These are phyloP conservation scores for Formicarius rufipectus DNA, from an alignment of 2,113 vertebrate genomes.

Conservation along the genomic window DNA sequence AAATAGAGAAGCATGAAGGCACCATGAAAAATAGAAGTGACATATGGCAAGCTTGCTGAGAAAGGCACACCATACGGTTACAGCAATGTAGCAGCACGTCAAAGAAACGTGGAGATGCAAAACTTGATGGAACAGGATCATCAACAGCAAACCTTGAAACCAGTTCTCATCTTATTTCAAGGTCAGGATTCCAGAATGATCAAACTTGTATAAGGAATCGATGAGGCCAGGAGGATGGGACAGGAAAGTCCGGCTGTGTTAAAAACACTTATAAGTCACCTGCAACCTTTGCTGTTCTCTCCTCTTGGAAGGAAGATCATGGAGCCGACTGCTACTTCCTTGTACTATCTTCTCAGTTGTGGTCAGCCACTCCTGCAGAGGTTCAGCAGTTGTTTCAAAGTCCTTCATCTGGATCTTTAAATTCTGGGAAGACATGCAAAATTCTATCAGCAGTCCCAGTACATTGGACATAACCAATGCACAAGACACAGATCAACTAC, in stretches of 20 bases:
- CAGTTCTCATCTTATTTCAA: neutral
- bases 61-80: neutral
- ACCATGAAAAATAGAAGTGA: neutral
- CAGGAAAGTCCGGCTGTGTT: neutral
- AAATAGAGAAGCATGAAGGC: constrained; percentile 4
- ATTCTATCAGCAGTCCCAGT: neutral
- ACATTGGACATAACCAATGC: neutral
- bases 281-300: constrained; percentile 93
- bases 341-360: constrained; percentile 84
- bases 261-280: constrained; percentile 68
- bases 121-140: neutral
- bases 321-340: constrained; percentile 86
- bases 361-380: constrained; percentile 90
- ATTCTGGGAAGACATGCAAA: constrained; percentile 71
- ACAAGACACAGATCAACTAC: neutral
- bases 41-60: neutral
- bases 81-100: neutral
- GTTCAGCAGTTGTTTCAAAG: constrained; percentile 89
- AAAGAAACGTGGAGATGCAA: neutral
- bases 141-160: neutral
- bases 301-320: constrained; percentile 90
- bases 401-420: constrained; percentile 93
- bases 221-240: neutral
- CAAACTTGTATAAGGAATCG: neutral
- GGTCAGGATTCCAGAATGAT: neutral